Evolutionary conservation across 2,113 vertebrate species (phyloP).

Genomic region (Stercorarius parasiticus): DNA sequence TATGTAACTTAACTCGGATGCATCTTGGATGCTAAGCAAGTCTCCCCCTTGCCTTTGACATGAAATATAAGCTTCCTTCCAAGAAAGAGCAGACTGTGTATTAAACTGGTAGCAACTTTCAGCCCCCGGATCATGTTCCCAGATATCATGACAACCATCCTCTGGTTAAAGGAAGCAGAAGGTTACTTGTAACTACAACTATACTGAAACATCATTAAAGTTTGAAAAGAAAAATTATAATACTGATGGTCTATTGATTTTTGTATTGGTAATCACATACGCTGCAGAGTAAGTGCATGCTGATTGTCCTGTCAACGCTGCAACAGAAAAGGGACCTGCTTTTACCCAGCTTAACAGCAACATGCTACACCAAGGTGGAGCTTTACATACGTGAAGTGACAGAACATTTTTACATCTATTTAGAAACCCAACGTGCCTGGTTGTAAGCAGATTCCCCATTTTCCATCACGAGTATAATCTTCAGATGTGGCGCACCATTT

Average conservation of each 20-base stretch:
- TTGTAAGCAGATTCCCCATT: conserved; percentile 86
- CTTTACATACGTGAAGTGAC: neutral
- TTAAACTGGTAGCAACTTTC: conserved; percentile 91
- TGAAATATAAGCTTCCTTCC: conserved; percentile 89
- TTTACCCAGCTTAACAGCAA: neutral
- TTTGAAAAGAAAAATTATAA: neutral
- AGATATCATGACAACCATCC: conserved; percentile 81
- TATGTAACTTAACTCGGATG: conserved; percentile 74
- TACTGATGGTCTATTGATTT: neutral
- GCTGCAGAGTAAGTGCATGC: neutral
- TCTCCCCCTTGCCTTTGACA: conserved; percentile 90
- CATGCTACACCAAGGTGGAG: neutral
- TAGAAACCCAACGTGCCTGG: conserved; percentile 75
- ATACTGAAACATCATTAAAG: neutral
- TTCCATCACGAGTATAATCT: conserved; percentile 75
- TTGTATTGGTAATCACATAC: neutral
- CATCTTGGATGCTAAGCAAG: conserved; percentile 82
- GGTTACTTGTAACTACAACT: neutral
- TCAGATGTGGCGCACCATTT: conserved; percentile 87
- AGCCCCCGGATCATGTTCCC: conserved; percentile 68
- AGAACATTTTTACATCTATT: neutral
- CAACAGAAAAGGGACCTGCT: neutral
- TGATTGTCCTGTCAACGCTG: neutral
- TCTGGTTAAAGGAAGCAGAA: conserved; percentile 75
- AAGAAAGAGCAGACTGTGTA: conserved; percentile 80